Conservation (phyloP, 1,140 invertebrate species). For the Hypsibius dujardini region DNA sequence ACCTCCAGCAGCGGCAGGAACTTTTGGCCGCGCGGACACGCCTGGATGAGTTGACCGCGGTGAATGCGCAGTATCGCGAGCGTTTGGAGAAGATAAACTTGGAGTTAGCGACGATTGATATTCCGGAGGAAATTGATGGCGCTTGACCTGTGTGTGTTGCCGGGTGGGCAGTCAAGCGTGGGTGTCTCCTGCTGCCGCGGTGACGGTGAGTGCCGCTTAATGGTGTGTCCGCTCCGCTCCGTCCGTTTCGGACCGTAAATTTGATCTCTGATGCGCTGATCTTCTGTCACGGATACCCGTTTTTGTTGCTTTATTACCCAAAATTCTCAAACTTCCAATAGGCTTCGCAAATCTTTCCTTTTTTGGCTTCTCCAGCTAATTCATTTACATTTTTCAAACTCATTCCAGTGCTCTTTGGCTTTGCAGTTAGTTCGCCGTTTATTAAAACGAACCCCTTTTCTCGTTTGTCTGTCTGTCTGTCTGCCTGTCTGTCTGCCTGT, state of each 20-base stretch:
- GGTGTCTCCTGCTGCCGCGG: background rate
- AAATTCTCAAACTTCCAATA: too few relatives aligned
- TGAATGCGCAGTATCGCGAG: background rate
- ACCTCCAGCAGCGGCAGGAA: background rate
- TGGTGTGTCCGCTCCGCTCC: background rate
- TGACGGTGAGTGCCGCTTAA: background rate
- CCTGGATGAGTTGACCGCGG: background rate
- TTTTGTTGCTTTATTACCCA: too few relatives aligned
- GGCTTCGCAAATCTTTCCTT: too few relatives aligned
- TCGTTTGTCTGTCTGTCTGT: too few relatives aligned
- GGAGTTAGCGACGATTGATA: background rate
- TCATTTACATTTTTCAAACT: too few relatives aligned
- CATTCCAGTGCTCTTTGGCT: too few relatives aligned
- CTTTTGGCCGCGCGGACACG: background rate
- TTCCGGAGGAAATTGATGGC: background rate
- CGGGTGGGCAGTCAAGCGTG: background rate
- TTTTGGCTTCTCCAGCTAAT: too few relatives aligned
- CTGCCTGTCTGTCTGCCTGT: too few relatives aligned
- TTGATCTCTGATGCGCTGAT: background rate
- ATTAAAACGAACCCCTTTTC: too few relatives aligned
- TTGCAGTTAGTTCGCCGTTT: too few relatives aligned
- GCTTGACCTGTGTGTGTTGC: background rate
- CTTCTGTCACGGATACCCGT: background rate
- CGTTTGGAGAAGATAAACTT: background rate
- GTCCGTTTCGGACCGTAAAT: background rate